Base-by-base conservation (phyloP, 2,888 invertebrate species). In the Diplazon laetatorius region DNA sequence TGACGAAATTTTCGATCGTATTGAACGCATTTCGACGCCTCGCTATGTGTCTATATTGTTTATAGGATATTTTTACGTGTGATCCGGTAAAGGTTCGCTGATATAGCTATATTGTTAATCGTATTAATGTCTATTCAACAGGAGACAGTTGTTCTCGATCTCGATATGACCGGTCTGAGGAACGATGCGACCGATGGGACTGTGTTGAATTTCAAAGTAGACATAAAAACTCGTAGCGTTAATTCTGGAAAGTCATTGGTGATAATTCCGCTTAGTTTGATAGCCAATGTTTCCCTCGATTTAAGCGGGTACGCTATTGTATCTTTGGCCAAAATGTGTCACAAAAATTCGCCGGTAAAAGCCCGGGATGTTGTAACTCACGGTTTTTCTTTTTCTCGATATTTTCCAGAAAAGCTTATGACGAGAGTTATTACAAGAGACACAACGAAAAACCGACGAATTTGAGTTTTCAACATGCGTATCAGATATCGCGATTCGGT, bases 401-500 rank as follows among this genome's bases (percentile, higher is more conserved):
- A 1, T 37, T 20, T 77, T 66, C 8, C 48, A 88, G 88, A 6
- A 84, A 84, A 80, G 83, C 88, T 18, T 78, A 83, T 20, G 85
- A 85, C 6, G 80, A 83, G 52, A 73, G 57, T 20, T 88, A 87
- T 30, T 82, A 87, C 48, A 80, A 72, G 14, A 71, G 63, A 9
- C 20, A 62, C 37, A 63, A 72, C 9, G 76, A 78, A 39, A 74
- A 57, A 60, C 42, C 71, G 44, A 60, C 69, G 3, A 85, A 83
- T 48, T 46, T 87, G 5, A 83, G 76, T 35, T 86, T 89, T 70
- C 83, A 86, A 50, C 88, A 88, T 50, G 76, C 74, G 42, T 88
- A 88, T 78, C 85, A 86, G 35, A 81, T 89, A 35, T 66, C 83
- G 6, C 85, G 87, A 66, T 80, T 82, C 25, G 88, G 88, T 1